A percentile compares a stretch with the other conserved stretches of the same genome.
Conservation (phyloP, 92 coral and sea anemone species). For the Desmophyllum pertusum region DNA sequence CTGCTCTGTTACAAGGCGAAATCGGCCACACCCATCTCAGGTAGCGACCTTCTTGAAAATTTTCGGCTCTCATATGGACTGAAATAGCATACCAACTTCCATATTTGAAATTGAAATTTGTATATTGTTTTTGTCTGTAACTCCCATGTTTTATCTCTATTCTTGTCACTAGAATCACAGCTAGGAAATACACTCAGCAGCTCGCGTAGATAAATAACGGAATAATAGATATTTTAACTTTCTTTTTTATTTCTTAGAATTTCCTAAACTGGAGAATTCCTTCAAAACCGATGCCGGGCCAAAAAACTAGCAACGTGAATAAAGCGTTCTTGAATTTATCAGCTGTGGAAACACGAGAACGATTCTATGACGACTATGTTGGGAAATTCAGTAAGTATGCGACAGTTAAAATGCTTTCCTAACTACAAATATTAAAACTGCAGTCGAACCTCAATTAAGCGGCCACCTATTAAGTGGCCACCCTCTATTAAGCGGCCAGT, state of each 20-base stretch:
- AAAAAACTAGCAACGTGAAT: neutral
- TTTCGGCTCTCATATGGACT: neutral
- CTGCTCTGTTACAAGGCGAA: conserved; percentile 79
- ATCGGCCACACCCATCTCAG: conserved; percentile 94
- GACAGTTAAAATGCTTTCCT: neutral
- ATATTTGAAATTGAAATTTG: neutral
- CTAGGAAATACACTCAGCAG: neutral
- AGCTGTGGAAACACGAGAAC: conserved; percentile 41
- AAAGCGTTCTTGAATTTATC: conserved; percentile 21
- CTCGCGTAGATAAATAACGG: neutral
- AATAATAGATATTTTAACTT: neutral
- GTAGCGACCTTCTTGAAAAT: conserved; percentile 16
- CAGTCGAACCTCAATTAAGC: no score
- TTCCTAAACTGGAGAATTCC: conserved; percentile 80
- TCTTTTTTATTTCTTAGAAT: conserved; percentile 34
- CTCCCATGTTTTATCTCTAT: neutral
- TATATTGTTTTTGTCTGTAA: neutral
- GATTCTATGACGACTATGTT: conserved; percentile 71
- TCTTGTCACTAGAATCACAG: neutral
- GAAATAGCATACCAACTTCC: neutral
- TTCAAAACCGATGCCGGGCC: conserved; percentile 43
- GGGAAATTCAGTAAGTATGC: conserved; percentile 52
- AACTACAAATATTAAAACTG: no score
- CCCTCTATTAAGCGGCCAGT: no score
- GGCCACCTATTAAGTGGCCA: no score